A percentile compares a stretch with the other conserved stretches of the same genome.
Evolutionary conservation across 2,113 vertebrate species (phyloP).

Genomic region (Crotalus helleri): DNA sequence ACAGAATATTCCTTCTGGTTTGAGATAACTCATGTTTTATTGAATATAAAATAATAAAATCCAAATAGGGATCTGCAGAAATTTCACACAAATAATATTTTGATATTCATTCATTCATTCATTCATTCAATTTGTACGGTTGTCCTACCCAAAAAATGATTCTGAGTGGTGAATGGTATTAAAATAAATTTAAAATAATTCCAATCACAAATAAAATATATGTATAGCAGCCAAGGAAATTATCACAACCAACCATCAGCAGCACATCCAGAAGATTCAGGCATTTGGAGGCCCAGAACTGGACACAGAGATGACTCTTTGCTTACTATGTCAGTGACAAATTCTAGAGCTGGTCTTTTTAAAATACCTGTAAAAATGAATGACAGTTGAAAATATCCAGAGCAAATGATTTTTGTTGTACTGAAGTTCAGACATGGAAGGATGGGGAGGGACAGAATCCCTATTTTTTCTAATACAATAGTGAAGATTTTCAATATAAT

Average conservation of each 20-base stretch:
- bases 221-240: background rate
- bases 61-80: background rate
- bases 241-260: background rate
- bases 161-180: background rate
- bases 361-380: background rate
- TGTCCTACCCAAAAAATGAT: background rate
- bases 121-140: background rate
- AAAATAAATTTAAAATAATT: background rate
- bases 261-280: background rate
- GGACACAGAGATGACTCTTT: background rate
- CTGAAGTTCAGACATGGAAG: background rate
- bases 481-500: background rate
- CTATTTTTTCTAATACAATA: background rate
- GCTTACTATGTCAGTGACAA: background rate
- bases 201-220: background rate
- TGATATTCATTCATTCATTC: background rate
- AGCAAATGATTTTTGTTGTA: background rate
- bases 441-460: background rate
- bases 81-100: background rate
- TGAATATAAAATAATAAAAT: background rate
- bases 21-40: background rate
- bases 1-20: background rate
- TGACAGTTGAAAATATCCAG: background rate
- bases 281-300: background rate
- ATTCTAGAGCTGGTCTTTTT: background rate